These are phyloP conservation scores for Oryctolagus cuniculus DNA, from an alignment of 2,113 vertebrate genomes.

Conservation along the genomic window DNA sequence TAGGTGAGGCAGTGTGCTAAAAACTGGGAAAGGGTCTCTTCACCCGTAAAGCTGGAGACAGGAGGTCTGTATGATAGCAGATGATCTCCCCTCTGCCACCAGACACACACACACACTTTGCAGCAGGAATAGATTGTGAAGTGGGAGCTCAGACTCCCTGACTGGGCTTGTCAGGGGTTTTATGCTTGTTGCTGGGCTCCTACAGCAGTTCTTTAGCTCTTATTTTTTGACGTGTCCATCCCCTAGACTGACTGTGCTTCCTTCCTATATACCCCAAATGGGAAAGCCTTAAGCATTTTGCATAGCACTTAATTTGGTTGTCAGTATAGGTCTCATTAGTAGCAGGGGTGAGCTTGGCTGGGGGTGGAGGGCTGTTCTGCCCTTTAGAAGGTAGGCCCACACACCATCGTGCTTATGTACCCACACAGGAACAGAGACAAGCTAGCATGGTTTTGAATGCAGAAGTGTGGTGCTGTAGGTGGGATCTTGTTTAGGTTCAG, in stretches of 20 bases:
- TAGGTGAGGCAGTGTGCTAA: background rate
- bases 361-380: conserved; percentile 71
- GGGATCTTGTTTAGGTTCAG: background rate
- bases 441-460: conserved; percentile 29
- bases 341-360: conserved; percentile 53
- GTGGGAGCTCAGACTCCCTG: background rate
- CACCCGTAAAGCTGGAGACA: conserved; percentile 15
- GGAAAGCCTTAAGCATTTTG: background rate
- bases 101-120: background rate
- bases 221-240: background rate
- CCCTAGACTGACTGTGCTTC: background rate
- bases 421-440: conserved; percentile 54
- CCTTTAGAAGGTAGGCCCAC: conserved; percentile 68
- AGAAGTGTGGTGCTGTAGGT: conserved; percentile 27
- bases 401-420: conserved; percentile 51
- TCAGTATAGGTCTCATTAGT: conserved; percentile 59
- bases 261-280: background rate
- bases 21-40: background rate
- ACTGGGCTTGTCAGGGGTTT: background rate
- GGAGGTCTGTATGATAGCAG: background rate
- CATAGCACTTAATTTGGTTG: conserved; percentile 38
- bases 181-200: background rate
- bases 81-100: background rate
- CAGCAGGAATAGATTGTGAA: background rate
- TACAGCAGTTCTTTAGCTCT: background rate